Evolutionary conservation across 1,140 invertebrate species (phyloP).

Genomic region (Habropoda laboriosa): DNA sequence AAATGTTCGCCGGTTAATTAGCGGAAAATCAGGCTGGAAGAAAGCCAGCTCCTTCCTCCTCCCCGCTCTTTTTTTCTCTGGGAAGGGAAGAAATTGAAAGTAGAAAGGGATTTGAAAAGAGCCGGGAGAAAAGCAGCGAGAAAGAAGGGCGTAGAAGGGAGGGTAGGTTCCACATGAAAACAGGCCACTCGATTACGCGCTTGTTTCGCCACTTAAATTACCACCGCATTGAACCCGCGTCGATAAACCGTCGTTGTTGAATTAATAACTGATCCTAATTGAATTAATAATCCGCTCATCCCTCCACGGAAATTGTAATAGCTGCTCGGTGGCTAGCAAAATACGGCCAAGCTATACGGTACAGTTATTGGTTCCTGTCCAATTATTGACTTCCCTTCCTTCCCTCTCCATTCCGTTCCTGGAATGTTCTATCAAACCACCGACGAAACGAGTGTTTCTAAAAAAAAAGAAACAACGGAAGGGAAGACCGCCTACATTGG

Average conservation of each 20-base stretch:
- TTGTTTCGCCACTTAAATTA: slow-evolving; percentile 45
- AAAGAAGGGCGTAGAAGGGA: background rate
- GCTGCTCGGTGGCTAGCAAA: slow-evolving; percentile 56
- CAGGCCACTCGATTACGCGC: slow-evolving; percentile 15
- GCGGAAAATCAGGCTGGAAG: background rate
- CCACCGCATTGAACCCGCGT: slow-evolving; percentile 15
- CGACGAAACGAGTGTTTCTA: background rate
- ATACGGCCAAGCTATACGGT: slow-evolving; percentile 48
- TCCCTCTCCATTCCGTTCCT: background rate
- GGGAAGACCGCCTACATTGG: background rate
- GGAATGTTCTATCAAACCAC: slow-evolving; percentile 47
- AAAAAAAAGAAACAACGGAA: background rate
- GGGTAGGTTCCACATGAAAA: background rate
- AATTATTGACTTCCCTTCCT: slow-evolving; percentile 55
- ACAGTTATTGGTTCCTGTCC: slow-evolving; percentile 61
- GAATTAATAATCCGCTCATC: slow-evolving; percentile 61
- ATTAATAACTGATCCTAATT: slow-evolving; percentile 65
- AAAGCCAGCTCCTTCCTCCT: background rate
- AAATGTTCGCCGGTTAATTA: slow-evolving; percentile 4
- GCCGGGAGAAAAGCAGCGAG: no score
- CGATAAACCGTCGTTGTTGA: slow-evolving; percentile 56
- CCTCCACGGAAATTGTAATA: slow-evolving; percentile 60
- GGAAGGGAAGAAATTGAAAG: background rate
- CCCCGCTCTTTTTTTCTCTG: no score
- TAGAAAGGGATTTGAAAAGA: background rate